These are phyloP conservation scores for Lottia scabra DNA, from an alignment of 2,888 invertebrate species.

Conservation along the genomic window DNA sequence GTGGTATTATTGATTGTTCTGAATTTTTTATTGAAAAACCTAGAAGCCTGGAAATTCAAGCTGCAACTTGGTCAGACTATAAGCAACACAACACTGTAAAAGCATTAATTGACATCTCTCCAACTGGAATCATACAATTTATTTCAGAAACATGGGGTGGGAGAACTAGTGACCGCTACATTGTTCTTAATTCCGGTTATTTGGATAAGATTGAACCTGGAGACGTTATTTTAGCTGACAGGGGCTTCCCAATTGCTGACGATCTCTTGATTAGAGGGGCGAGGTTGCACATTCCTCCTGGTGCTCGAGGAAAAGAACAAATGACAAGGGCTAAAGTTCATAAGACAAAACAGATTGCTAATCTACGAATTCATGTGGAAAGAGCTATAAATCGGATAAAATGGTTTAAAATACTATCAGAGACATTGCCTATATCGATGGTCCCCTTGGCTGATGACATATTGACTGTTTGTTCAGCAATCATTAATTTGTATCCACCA, in stretches of 20 bases:
- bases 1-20: constrained; percentile 22
- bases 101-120: constrained; percentile 16
- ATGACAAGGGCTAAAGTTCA: constrained; percentile 15
- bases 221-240: constrained; percentile 32
- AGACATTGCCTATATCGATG: no score
- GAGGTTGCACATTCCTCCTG: background rate
- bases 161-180: constrained; percentile 28
- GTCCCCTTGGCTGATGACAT: no score
- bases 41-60: constrained; percentile 12
- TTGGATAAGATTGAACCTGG: constrained; percentile 20
- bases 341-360: constrained; percentile 29
- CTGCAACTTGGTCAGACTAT: constrained; percentile 24
- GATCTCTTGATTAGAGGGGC: constrained; percentile 15
- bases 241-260: constrained; percentile 30
- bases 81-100: constrained; percentile 28
- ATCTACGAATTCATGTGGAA: no score
- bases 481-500: no score
- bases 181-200: constrained; percentile 23
- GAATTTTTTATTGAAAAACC: constrained; percentile 27
- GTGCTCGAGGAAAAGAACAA: background rate
- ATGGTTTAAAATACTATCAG: no score
- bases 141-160: constrained; percentile 31
- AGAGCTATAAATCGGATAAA: no score
- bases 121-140: constrained; percentile 24
- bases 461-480: no score